A percentile compares a stretch with the other conserved stretches of the same genome.
Evolutionary conservation across 2,888 invertebrate species (phyloP).

Genomic region (Bombylius discolor): DNA sequence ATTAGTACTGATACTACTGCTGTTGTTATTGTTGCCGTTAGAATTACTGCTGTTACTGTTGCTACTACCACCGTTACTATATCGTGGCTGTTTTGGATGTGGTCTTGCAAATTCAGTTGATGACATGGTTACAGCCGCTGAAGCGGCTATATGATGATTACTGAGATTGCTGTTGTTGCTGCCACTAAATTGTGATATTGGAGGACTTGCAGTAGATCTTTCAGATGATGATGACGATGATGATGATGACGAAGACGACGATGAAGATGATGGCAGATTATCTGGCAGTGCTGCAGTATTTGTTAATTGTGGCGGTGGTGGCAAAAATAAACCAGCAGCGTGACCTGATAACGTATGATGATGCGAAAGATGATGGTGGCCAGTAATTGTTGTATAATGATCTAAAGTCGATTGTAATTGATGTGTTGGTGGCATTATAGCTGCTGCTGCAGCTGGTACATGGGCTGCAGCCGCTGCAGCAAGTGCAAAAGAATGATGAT

Average conservation of each 20-base stretch:
- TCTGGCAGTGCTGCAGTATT: neutral
- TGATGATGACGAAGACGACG: constrained; percentile 1
- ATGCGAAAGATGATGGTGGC: neutral
- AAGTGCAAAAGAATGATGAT: constrained; percentile 21
- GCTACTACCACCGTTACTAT: constrained; percentile 9
- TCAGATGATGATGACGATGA: neutral
- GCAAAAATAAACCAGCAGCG: constrained; percentile 10
- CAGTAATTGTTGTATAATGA: neutral
- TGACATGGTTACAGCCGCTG: constrained; percentile 17
- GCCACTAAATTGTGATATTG: constrained; percentile 3
- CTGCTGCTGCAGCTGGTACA: constrained; percentile 18
- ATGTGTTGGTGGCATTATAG: constrained; percentile 6
- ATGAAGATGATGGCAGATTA: constrained; percentile 11
- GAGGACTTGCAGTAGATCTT: constrained; percentile 5
- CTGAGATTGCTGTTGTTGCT: constrained; percentile 3
- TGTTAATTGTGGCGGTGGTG: constrained; percentile 5
- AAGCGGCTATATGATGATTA: constrained; percentile 7
- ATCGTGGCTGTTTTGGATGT: constrained; percentile 23
- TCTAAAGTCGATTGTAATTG: neutral
- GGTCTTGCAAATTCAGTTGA: constrained; percentile 23
- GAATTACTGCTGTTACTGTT: constrained; percentile 13
- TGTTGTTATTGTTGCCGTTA: constrained; percentile 11
- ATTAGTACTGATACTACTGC: constrained; percentile 6
- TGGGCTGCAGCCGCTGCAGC: constrained; percentile 21
- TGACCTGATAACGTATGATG: neutral